Percentiles rank a stretch among this genome's conserved stretches.
phyloP scores from a whole-genome alignment of 2,113 vertebrate genomes.

The Salvelinus namaycush region DNA sequence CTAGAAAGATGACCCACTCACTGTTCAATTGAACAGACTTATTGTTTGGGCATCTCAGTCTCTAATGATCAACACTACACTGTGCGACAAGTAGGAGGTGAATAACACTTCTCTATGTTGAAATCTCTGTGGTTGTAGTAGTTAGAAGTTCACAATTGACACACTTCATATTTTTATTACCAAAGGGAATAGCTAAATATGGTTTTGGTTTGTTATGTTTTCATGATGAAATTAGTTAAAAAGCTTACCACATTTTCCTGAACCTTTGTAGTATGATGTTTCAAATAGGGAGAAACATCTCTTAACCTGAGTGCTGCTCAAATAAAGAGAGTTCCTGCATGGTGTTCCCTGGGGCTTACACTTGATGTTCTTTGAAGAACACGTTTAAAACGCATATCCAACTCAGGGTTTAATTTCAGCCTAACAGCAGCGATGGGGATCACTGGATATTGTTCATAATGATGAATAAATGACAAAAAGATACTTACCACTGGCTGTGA shows the following conservation, averaged over 20 bases:
- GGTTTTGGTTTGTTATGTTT: too few species aligned
- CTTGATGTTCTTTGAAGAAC: neutral
- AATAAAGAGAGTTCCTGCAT: neutral
- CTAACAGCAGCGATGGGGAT: too few species aligned
- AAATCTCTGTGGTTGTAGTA: neutral
- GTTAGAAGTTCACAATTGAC: too few species aligned
- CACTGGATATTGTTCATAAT: too few species aligned
- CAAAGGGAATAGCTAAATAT: too few species aligned
- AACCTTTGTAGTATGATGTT: neutral
- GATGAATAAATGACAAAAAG: too few species aligned
- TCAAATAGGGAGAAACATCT: neutral
- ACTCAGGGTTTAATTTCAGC: too few species aligned
- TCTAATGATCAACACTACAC: conserved; percentile 2
- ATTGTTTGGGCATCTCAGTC: conserved; percentile 6
- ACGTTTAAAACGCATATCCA: too few species aligned
- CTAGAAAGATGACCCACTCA: conserved; percentile 67
- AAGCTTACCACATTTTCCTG: neutral
- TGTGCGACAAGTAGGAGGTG: neutral
- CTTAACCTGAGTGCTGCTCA: neutral
- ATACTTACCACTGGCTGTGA: too few species aligned
- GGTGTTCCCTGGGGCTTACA: neutral
- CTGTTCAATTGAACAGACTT: neutral
- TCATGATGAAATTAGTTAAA: neutral
- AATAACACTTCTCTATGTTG: conserved; percentile 1
- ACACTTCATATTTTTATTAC: too few species aligned